These are phyloP conservation scores for Andrena dorsata DNA, from an alignment of 2,888 invertebrate species.

Conservation along the genomic window DNA sequence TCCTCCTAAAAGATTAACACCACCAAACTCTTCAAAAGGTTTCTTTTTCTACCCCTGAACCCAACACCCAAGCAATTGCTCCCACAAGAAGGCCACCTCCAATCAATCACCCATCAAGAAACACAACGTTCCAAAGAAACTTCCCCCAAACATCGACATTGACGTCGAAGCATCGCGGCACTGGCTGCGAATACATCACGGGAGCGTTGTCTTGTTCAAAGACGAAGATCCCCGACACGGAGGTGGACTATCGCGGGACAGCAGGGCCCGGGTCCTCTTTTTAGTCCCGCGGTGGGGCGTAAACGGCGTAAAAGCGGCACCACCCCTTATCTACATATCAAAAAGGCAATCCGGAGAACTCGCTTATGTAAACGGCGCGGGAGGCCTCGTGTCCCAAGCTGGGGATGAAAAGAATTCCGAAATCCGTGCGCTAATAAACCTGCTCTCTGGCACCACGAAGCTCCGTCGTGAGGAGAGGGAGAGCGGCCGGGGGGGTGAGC, in stretches of 20 bases:
- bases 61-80: too few relatives aligned
- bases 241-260: constrained; percentile 58
- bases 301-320: constrained; percentile 83
- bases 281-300: constrained; percentile 76
- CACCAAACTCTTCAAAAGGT: too few relatives aligned
- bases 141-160: too few relatives aligned
- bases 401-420: constrained; percentile 84
- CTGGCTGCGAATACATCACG: not conserved
- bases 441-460: constrained; percentile 76
- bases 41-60: too few relatives aligned
- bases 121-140: not conserved
- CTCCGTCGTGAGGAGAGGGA: constrained; percentile 38
- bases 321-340: constrained; percentile 85
- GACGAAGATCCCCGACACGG: constrained; percentile 36
- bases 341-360: constrained; percentile 85
- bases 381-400: constrained; percentile 77
- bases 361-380: constrained; percentile 84
- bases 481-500: constrained; percentile 59
- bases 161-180: not conserved
- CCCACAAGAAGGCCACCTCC: too few relatives aligned
- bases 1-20: too few relatives aligned
- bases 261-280: constrained; percentile 45
- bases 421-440: constrained; percentile 85
- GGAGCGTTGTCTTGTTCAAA: constrained; percentile 20
- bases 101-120: not conserved